These are phyloP conservation scores for Timema podura DNA, from an alignment of 2,888 invertebrate species.

Conservation along the genomic window DNA sequence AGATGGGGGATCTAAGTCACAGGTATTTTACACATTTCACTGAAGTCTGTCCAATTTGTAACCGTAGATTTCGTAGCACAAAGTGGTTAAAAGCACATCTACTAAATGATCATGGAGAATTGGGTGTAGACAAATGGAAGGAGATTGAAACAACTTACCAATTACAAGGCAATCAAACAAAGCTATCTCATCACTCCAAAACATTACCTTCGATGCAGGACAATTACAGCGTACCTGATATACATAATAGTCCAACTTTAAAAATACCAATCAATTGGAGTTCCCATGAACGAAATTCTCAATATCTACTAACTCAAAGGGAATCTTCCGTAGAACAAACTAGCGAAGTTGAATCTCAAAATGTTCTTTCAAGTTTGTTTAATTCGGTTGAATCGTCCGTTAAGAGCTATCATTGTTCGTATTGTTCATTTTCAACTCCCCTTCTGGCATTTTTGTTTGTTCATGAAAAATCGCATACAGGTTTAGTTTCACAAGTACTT, in stretches of 20 bases:
- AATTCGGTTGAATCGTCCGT: constrained; percentile 51
- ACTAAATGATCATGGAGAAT: constrained; percentile 76
- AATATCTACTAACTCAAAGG: constrained; percentile 44
- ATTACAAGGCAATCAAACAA: constrained; percentile 36
- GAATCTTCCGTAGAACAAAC: constrained; percentile 26
- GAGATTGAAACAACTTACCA: constrained; percentile 52
- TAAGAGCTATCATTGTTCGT: constrained; percentile 83
- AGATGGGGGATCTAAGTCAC: constrained; percentile 56
- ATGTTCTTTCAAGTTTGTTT: constrained; percentile 52
- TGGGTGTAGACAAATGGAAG: constrained; percentile 59
- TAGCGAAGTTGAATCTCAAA: constrained; percentile 46
- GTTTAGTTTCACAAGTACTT: constrained; percentile 35
- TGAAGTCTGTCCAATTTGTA: constrained; percentile 81
- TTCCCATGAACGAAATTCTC: constrained; percentile 11
- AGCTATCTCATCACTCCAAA: constrained; percentile 7
- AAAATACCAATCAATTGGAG: constrained; percentile 48
- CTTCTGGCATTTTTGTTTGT: constrained; percentile 87
- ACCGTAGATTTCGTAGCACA: constrained; percentile 79
- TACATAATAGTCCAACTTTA: constrained; percentile 47
- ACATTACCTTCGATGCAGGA: not conserved
- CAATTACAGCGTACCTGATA: not conserved
- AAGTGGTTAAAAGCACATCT: constrained; percentile 86
- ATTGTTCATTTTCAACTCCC: constrained; percentile 85
- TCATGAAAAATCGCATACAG: constrained; percentile 80
- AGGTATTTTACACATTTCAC: constrained; percentile 64